Evolutionary conservation across 2,797 vertebrate genomes (phyloP).

Genomic region (Caiman crocodilus): DNA sequence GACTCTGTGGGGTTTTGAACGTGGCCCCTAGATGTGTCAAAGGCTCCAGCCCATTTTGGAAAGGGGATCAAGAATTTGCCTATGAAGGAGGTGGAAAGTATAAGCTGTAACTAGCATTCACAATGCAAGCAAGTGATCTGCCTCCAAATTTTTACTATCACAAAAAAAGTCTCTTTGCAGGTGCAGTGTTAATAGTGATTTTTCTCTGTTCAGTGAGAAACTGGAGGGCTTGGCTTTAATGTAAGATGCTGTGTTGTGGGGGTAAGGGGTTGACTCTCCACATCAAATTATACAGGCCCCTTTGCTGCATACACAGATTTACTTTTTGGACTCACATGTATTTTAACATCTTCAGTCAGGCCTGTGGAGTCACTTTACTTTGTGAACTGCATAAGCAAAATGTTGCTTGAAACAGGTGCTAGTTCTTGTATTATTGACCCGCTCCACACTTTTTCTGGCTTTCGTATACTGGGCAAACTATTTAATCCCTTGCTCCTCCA

Average conservation of each 20-base stretch:
- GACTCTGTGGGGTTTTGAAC: not conserved
- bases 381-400: accelerated
- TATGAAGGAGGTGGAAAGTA: not conserved
- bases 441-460: accelerated
- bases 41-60: not conserved
- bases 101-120: not conserved
- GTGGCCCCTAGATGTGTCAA: not conserved
- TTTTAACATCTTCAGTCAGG: not conserved
- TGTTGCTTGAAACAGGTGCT: not conserved
- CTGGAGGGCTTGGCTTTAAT: not conserved
- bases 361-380: not conserved
- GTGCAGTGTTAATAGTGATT: not conserved
- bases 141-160: not conserved
- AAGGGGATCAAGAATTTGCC: too few species aligned
- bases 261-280: not conserved
- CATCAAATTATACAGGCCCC: not conserved
- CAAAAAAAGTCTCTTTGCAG: not conserved
- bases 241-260: accelerated
- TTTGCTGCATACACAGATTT: not conserved
- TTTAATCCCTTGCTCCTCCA: not conserved
- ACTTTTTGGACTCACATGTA: not conserved
- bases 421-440: accelerated
- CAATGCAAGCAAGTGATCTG: not conserved
- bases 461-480: not conserved
- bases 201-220: not conserved